Evolutionary conservation across 2,797 vertebrate genomes (phyloP), one percentile per base, ranked within the genome.

Genomic region (Microtus californicus): DNA sequence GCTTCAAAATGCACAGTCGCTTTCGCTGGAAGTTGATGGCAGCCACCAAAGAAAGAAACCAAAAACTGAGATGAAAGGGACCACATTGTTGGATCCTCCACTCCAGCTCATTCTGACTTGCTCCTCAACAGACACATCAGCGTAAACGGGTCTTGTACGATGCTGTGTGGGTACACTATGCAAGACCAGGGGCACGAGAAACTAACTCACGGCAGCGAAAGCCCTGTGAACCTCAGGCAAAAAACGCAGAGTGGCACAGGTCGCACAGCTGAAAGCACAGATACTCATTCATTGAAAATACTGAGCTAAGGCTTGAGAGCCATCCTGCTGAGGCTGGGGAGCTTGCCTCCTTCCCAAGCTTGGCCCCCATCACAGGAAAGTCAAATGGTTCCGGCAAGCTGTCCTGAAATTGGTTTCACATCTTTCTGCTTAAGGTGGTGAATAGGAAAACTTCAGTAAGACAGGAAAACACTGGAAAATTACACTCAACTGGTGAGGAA

Each of bases 391-490:
- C 23, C 54, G 21, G 63, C 82, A 82, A 37, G n/a, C 87, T 77
- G 79, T 77, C 78, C 77, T 79, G 17, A 95, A 94, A 93, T 13
- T 90, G 85, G 87, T 90, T 96, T 87, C 87, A 88, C 96, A 93
- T 96, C 92, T 93, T 87, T 93, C 81, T 87, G 69, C 79, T 93
- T 92, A 67, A 92, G 74, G 71, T 61, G 25, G 56, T 61, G 67
- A 71, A 96, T 51, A 91, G 97, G 94, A 97, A 97, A 97, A 95
- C 96, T 94, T 97, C 81, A 40, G 91, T 94, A 93, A 95, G 95
- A 90, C 81, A 94, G 94, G 90, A 97, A 97, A 96, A 95, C 79
- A 89, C 48, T 91, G 88, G 34, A 96, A 96, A 94, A 94, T 89
- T 92, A 97, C 40, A 10, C 69, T 90, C 92, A 85, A 89, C 23